Base-by-base conservation (phyloP, 2,113 vertebrate species). In the Chaetura pelagica region DNA sequence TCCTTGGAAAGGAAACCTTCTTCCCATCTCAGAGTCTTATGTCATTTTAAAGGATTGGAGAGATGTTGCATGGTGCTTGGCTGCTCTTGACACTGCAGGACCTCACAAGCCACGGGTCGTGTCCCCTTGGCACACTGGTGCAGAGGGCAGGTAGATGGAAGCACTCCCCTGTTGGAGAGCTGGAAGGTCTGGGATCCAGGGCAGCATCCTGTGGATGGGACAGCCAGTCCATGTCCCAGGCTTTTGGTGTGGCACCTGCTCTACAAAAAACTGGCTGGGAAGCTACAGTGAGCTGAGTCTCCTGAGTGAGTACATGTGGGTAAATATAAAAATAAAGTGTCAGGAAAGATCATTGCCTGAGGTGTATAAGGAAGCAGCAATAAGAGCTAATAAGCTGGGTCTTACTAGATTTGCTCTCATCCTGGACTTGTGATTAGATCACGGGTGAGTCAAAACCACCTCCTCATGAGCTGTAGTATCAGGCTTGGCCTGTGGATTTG, bases 71-170 rank as follows among this genome's bases (percentile, higher is more conserved):
- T 55, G 5, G 0, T 49, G 15, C 42, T 81, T 6, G 2, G 23
- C n/a, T 71, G 55, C 51, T 84, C 24, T 44, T 9, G 26, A 1
- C 35, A n/a, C 64, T 5, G 1, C 14, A 24, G 24, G 73, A 69
- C 4, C 8, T 46, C 55, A 71, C 13, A 24, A 0, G 4, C 6
- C 48, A 19, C 26, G 44, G 30, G 32, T 42, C 4, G 0, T 46
- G 54, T 46, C 59, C 38, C 34, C 84, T 48, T 42, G 34, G 38
- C 44, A 68, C 40, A 11, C 55, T 78, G 46, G 14, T 52, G 49
- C 32, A 61, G 61, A 58, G 30, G 63, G 12, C 19, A 75, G 20
- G 24, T 61, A 7, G 6, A 3, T 27, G 34, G 30, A 30, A 6
- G 6, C 32, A 64, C 27, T 6, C 1, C 8, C 19, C 21, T 4